Conservation (phyloP, 2,797 vertebrate species). For the Crocodylus rhombifer region DNA sequence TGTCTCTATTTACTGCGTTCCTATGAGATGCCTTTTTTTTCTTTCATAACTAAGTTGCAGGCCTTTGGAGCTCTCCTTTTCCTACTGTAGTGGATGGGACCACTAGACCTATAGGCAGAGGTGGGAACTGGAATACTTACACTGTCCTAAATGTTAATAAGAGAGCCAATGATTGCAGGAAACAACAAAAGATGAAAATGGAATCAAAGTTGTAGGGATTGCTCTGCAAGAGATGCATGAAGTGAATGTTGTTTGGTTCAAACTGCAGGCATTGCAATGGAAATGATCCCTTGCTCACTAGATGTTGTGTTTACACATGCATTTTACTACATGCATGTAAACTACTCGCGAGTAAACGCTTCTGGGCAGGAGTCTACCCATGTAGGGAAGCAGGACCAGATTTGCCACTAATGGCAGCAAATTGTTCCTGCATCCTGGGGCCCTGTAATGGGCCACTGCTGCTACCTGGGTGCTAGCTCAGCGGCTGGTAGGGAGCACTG, state of each 20-base stretch:
- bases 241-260: neutral
- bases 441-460: too few species aligned
- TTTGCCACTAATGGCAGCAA: too few species aligned
- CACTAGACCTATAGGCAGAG: neutral
- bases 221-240: neutral
- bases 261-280: neutral
- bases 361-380: too few species aligned
- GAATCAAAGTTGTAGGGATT: neutral
- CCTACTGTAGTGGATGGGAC: neutral
- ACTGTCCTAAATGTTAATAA: neutral
- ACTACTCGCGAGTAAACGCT: too few species aligned
- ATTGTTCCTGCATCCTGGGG: too few species aligned
- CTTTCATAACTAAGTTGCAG: neutral
- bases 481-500: too few species aligned
- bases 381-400: too few species aligned
- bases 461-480: too few species aligned
- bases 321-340: too few species aligned
- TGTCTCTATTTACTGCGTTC: neutral
- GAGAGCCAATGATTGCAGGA: neutral
- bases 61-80: neutral
- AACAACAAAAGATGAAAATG: neutral
- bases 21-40: neutral
- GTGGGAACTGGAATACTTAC: neutral
- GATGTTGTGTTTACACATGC: too few species aligned
- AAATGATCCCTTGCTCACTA: neutral